A percentile compares a stretch with the other conserved stretches of the same genome.
Evolutionary conservation across 2,113 vertebrate species (phyloP).

Genomic region (Megaleporinus macrocephalus): DNA sequence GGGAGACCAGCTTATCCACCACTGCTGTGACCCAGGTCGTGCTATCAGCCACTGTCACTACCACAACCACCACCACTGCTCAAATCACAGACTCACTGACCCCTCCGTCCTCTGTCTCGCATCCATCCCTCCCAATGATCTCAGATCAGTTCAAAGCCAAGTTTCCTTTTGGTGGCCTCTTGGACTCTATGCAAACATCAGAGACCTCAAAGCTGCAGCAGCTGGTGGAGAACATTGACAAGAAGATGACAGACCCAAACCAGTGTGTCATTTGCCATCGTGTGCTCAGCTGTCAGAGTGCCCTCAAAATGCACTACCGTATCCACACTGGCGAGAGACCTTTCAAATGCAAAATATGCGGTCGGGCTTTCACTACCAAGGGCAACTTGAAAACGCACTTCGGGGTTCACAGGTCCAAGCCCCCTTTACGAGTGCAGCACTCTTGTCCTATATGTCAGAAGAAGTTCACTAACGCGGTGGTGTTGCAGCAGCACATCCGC

Average conservation of each 20-base stretch:
- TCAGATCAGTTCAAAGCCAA: slow-evolving; percentile 95
- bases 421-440: slow-evolving; percentile 95
- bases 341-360: slow-evolving; percentile 99
- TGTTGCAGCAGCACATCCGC: slow-evolving; percentile 97
- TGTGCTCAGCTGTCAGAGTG: slow-evolving; percentile 98
- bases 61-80: slow-evolving; percentile 66
- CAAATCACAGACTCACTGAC: slow-evolving; percentile 76
- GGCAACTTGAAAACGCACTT: slow-evolving; percentile 99
- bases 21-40: slow-evolving; percentile 78
- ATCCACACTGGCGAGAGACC: slow-evolving; percentile 98
- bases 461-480: slow-evolving; percentile 98
- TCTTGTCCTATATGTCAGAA: slow-evolving; percentile 99
- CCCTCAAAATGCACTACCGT: slow-evolving; percentile 99
- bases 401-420: slow-evolving; percentile 97
- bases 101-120: slow-evolving; percentile 77
- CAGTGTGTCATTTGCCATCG: slow-evolving; percentile 98
- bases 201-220: slow-evolving; percentile 99
- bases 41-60: slow-evolving; percentile 75
- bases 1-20: slow-evolving; percentile 75
- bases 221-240: slow-evolving; percentile 98
- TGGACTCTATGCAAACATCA: slow-evolving; percentile 99
- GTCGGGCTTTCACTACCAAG: slow-evolving; percentile 98
- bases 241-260: slow-evolving; percentile 99
- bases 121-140: slow-evolving; percentile 86
- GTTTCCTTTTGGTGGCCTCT: slow-evolving; percentile 96